Conservation (phyloP, 2,797 vertebrate genomes). For the Scleropages formosus region DNA sequence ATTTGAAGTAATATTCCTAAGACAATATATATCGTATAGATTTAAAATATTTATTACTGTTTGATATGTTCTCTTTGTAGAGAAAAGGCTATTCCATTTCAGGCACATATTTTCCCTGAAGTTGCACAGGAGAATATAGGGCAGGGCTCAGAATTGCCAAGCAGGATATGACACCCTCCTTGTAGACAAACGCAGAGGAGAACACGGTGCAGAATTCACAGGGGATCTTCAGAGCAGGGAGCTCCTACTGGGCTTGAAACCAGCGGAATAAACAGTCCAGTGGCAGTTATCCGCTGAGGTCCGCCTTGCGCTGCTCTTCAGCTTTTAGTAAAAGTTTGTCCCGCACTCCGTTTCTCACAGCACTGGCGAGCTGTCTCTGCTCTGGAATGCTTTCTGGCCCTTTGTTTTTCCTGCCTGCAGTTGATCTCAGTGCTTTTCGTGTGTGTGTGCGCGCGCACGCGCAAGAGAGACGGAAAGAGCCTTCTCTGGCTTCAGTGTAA, state of each 20-base stretch:
- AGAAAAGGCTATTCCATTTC: constrained; percentile 27
- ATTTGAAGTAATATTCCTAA: not conserved
- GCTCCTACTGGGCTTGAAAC: not conserved
- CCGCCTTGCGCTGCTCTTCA: not conserved
- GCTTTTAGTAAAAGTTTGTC: not conserved
- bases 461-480: not conserved
- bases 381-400: constrained; percentile 1
- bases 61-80: not conserved
- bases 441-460: too few species aligned
- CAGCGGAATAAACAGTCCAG: too few species aligned
- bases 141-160: constrained; percentile 38
- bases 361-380: too few species aligned
- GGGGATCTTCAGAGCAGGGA: not conserved
- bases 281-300: not conserved
- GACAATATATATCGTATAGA: too few species aligned
- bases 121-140: constrained; percentile 44
- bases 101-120: constrained; percentile 27
- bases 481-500: constrained; percentile 3
- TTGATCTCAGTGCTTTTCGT: not conserved
- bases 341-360: not conserved
- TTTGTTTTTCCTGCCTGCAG: not conserved
- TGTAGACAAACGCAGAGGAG: constrained; percentile 30
- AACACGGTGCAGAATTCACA: constrained; percentile 2
- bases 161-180: constrained; percentile 46
- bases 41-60: not conserved